These are phyloP conservation scores for Danionella dracula DNA, from an alignment of 2,797 vertebrate species.

Conservation along the genomic window DNA sequence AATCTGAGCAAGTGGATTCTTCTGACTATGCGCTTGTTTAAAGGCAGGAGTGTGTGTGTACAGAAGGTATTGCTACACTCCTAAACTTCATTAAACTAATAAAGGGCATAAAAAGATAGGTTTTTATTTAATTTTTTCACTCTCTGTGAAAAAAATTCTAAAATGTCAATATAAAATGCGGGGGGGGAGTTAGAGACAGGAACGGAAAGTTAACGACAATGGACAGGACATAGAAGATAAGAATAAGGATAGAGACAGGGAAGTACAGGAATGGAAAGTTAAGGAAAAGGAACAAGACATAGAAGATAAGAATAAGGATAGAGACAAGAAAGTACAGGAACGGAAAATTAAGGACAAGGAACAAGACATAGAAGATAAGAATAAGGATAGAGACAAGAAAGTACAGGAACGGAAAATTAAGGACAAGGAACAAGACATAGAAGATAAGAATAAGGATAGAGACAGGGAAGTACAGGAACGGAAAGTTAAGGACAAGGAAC, in stretches of 20 bases:
- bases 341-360: too few relatives aligned
- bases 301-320: too few relatives aligned
- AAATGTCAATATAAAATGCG: too few relatives aligned
- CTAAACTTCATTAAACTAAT: neutral
- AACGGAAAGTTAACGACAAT: neutral
- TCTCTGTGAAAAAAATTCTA: too few relatives aligned
- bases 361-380: neutral
- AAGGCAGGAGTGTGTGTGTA: constrained; percentile 23
- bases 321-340: neutral
- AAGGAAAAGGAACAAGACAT: too few relatives aligned
- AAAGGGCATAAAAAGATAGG: neutral
- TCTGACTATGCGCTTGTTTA: constrained; percentile 6
- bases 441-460: too few relatives aligned
- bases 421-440: too few relatives aligned
- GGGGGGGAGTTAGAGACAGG: neutral
- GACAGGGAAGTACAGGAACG: too few relatives aligned
- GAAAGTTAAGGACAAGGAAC: too few relatives aligned
- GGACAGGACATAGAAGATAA: neutral
- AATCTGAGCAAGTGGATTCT: neutral
- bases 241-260: too few relatives aligned
- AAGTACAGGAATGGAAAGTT: neutral
- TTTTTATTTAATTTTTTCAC: too few relatives aligned
- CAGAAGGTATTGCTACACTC: constrained; percentile 37
- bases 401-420: neutral
- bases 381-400: constrained; percentile 8